Evolutionary conservation across 2,797 vertebrate genomes (phyloP), one percentile per base, ranked within the genome.

Genomic region (Vireo griseus): DNA sequence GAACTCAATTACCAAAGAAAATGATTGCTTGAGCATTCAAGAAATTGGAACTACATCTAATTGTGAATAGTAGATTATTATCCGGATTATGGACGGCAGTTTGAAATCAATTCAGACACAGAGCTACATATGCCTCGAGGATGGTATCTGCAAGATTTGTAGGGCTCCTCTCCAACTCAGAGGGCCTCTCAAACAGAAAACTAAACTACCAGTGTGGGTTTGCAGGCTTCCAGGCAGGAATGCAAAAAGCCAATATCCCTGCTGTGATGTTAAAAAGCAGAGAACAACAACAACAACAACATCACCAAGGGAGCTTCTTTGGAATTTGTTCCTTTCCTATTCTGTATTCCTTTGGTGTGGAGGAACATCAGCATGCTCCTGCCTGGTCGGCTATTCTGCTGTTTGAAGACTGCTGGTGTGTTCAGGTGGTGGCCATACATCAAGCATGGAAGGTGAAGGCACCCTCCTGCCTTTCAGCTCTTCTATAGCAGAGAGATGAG

Each of bases 1-100:
- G 85, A 98, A 97, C 93, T 97, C 94, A 97, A 97, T 98, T 97
- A 97, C 96, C 95, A 97, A 97, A 97, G 96, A 97, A 98, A 98
- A 97, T 96, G 96, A 97, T 97, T 96, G 92, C 88, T 96, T 76
- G 94, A 96, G 94, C 97, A 97, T 97, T 97, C 96, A 94, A 96
- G 81, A 94, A 97, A 97, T 95, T 44, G 75, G 91, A 96, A 95
- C 94, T 94, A 96, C 86, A 92, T 95, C 94, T 97, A 97, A 98
- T 97, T 97, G 94, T 97, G 97, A 98, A 93, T 79, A 96, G 95
- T 84, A 96, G 91, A 95, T 97, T 96, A 97, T 98, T 96, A 97
- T 93, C 96, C 63, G 78, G 90, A 97, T 97, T 97, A 96, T 21
- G 69, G 91, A 95, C 89, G 29, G 67, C 44, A 86, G 93, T 96